Evolutionary conservation across 2,888 invertebrate genomes (phyloP).

Genomic region (Rhagophthalmus giganteus): DNA sequence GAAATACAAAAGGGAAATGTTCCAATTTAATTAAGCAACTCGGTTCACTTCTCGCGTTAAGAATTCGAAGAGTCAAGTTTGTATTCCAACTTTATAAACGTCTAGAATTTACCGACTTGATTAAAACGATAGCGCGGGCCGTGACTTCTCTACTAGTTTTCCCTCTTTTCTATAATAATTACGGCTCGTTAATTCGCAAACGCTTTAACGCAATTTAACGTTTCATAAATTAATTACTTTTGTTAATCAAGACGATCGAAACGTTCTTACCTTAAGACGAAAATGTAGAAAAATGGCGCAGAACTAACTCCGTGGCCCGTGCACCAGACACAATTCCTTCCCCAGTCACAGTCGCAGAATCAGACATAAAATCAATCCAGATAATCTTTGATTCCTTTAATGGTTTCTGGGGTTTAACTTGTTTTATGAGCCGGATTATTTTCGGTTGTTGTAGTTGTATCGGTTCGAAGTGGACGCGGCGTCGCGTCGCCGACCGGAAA

Average conservation of each 20-base stretch:
- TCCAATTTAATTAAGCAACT: conserved; percentile 27
- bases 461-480: conserved; percentile 5
- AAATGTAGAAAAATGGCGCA: conserved; percentile 21
- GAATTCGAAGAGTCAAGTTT: conserved; percentile 21
- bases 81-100: conserved; percentile 23
- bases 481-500: conserved; percentile 8
- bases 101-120: conserved; percentile 20
- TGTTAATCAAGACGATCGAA: too few species aligned
- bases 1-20: conserved; percentile 23
- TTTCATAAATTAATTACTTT: too few species aligned
- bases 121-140: conserved; percentile 25
- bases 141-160: too few species aligned
- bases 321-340: conserved; percentile 28
- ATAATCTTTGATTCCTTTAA: conserved; percentile 52
- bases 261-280: too few species aligned
- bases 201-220: too few species aligned
- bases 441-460: conserved; percentile 23
- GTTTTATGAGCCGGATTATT: conserved; percentile 33
- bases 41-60: conserved; percentile 18
- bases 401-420: conserved; percentile 43
- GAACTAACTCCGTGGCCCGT: conserved; percentile 21
- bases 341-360: conserved; percentile 40
- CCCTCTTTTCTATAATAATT: background rate
- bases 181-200: too few species aligned
- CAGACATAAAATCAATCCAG: conserved; percentile 50